Percentiles rank a stretch among this genome's conserved stretches.
These are phyloP conservation scores for Amblyopsis hoosieri DNA, from an alignment of 2,797 vertebrate genomes.

Conservation along the genomic window DNA sequence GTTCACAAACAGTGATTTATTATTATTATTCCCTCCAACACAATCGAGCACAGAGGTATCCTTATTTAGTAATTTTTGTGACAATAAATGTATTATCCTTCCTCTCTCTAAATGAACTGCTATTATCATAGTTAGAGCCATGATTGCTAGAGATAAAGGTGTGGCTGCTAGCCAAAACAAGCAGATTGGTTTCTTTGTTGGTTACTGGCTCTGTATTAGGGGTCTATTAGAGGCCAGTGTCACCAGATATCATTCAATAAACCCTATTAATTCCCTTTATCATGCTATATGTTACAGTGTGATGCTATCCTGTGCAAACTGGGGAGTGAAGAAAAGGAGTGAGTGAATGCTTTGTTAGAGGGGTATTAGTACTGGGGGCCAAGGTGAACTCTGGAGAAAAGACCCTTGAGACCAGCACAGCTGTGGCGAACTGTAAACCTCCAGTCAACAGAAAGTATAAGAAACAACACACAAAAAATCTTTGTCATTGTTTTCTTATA, in stretches of 20 bases:
- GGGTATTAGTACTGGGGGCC: constrained; percentile 4
- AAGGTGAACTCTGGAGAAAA: constrained; percentile 24
- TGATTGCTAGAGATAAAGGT: constrained; percentile 33
- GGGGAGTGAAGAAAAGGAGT: background rate
- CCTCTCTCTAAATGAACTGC: constrained; percentile 37
- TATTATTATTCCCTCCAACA: background rate
- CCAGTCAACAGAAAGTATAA: background rate
- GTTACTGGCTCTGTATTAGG: background rate
- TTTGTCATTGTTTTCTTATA: constrained; percentile 68
- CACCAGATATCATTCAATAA: constrained; percentile 44
- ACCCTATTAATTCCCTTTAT: too few relatives aligned
- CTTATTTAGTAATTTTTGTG: background rate
- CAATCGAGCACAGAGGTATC: too few relatives aligned
- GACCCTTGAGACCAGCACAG: background rate
- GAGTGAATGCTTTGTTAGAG: constrained; percentile 12
- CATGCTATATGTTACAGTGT: constrained; percentile 44
- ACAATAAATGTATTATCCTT: background rate
- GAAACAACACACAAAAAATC: constrained; percentile 36
- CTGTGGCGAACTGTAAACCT: too few relatives aligned
- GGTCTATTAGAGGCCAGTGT: constrained; percentile 17
- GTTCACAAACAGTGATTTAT: constrained; percentile 1
- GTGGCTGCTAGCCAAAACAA: constrained; percentile 37
- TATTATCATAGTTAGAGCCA: background rate
- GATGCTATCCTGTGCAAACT: constrained; percentile 38
- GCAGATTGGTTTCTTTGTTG: constrained; percentile 6